Base-by-base conservation (phyloP, 2,113 vertebrate genomes). In the Lycocorax pyrrhopterus region DNA sequence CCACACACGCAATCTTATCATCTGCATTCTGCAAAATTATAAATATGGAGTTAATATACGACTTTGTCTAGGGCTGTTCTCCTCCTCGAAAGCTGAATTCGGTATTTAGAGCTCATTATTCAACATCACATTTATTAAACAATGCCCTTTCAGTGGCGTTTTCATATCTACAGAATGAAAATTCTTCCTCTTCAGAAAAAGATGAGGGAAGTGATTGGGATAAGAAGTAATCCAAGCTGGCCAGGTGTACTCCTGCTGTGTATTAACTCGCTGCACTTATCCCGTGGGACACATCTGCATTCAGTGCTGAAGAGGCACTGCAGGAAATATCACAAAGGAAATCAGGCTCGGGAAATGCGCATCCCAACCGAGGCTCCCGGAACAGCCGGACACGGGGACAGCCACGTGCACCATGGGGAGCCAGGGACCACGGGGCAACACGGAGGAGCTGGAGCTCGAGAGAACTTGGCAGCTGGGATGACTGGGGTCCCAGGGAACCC, bases 81-180 rank as follows among this genome's bases (percentile, higher is more conserved):
- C 60, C 78, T 89, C 80, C 91, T 96, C 22, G 16, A 97, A 94
- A 94, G 90, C 93, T 96, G 96, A 95, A 97, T 96, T 96, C 82
- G n/a, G 89, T 94, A 93, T 60, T 97, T 95, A 96, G 95, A 94
- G 95, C 87, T 96, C 96, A 96, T 96, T 96, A 96, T 96, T 96
- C 95, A 68, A 81, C 93, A 90, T 33, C 79, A 89, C 95, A 95
- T 93, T 81, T 95, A 96, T 96, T 97, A 97, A 95, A 96, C 96
- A 97, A 97, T 97, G 84, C 82, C 92, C 92, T 97, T 97, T 96
- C 93, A 97, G 95, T 62, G 72, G 92, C 37, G 33, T 97, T 97
- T 96, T 95, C 95, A 96, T 87, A 94, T 91, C 90, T 96, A 17
- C 93, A 97, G 86, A 97, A 96, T 96, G 94, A 96, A 97, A 96